These are phyloP conservation scores for Ganaspis brasiliensis DNA, from an alignment of 2,888 invertebrate genomes.

Conservation along the genomic window DNA sequence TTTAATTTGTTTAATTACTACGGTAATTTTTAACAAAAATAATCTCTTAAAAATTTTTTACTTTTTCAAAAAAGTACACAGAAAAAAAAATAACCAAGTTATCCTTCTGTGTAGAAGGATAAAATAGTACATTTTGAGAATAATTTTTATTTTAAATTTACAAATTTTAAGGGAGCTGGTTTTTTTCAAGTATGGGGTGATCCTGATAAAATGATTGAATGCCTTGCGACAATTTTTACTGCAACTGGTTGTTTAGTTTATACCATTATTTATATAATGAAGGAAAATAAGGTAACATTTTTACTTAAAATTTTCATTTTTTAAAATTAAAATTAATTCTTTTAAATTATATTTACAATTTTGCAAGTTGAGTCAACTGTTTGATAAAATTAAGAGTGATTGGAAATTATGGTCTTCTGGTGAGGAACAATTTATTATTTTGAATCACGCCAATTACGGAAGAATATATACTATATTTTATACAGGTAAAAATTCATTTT, in stretches of 20 bases:
- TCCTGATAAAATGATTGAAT: not conserved
- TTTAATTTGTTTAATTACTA: not conserved
- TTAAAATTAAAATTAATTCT: no score
- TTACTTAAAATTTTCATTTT: not conserved
- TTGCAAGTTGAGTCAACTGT: not conserved
- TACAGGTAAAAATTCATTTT: not conserved
- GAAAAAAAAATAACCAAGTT: no score
- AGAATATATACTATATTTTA: conserved; percentile 24
- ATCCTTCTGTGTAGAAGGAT: no score
- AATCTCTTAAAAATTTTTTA: no score
- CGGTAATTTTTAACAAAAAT: conserved; percentile 1
- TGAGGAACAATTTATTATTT: not conserved
- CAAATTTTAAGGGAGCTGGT: no score
- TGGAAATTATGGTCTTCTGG: not conserved
- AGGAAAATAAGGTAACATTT: conserved; percentile 4
- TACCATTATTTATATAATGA: not conserved
- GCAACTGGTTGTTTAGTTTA: not conserved
- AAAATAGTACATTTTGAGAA: no score
- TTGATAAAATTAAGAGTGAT: conserved; percentile 5
- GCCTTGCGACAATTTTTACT: conserved; percentile 13
- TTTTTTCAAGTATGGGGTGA: not conserved
- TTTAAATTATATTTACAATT: no score
- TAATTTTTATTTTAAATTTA: no score
- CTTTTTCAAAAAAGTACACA: no score
- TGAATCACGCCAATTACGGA: not conserved